A percentile compares a stretch with the other conserved stretches of the same genome.
These are phyloP conservation scores for Iguana delicatissima DNA, from an alignment of 2,797 vertebrate genomes.

Conservation along the genomic window DNA sequence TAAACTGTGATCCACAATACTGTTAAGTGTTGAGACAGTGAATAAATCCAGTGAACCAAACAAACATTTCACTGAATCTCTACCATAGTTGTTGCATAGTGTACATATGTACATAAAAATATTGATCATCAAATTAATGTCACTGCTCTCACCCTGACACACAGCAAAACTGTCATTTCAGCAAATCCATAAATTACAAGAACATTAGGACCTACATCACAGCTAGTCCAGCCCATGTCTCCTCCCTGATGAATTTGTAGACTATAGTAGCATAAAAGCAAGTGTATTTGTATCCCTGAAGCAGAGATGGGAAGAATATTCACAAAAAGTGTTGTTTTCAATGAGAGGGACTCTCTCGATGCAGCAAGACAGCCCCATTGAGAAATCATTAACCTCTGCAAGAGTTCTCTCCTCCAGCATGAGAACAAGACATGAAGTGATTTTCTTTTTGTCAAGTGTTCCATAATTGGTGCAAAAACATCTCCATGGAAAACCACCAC, in stretches of 20 bases:
- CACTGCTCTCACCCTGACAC: neutral
- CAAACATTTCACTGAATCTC: neutral
- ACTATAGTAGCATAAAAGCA: conserved; percentile 27
- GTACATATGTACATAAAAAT: neutral
- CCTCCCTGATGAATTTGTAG: conserved; percentile 5
- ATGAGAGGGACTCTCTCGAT: no score
- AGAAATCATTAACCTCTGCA: no score
- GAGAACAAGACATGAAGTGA: no score
- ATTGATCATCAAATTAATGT: neutral
- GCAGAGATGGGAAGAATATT: no score
- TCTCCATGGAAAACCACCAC: no score
- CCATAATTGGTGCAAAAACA: no score
- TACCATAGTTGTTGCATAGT: neutral
- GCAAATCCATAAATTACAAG: no score
- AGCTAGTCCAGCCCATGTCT: conserved; percentile 20
- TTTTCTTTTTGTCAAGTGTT: no score
- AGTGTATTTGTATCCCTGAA: conserved; percentile 17
- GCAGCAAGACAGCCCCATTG: no score
- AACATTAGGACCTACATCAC: neutral
- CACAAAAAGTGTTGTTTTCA: no score
- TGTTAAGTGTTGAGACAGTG: neutral
- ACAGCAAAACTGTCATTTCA: neutral
- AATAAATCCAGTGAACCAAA: neutral
- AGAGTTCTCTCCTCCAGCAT: no score
- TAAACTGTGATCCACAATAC: neutral